Conservation (phyloP, 37 sponge, comb jelly and placozoan genomes). For the Dysidea cf. avara region DNA sequence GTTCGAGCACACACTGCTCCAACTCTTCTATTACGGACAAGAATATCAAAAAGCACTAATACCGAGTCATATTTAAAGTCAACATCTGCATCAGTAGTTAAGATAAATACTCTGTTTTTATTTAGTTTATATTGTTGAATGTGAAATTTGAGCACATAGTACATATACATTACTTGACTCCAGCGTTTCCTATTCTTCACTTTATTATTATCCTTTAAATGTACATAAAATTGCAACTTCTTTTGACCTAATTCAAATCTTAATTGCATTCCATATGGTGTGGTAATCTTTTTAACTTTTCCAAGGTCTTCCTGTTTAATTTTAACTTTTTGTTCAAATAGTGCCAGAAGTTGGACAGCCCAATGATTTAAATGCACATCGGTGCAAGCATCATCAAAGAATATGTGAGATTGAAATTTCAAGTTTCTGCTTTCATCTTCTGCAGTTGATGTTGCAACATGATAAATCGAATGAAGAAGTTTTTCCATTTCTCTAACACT, state of each 20-base stretch:
- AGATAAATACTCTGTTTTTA: slow-evolving; percentile 83
- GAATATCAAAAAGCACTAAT: slow-evolving; percentile 77
- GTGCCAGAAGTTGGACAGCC: slow-evolving; percentile 72
- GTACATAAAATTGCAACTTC: slow-evolving; percentile 92
- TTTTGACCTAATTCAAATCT: too few species aligned
- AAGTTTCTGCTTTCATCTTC: too few species aligned
- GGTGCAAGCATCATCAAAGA: too few species aligned
- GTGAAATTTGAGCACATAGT: slow-evolving; percentile 69
- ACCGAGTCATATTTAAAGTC: slow-evolving; percentile 79
- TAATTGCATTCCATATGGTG: slow-evolving; percentile 75
- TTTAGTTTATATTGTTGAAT: slow-evolving; percentile 29
- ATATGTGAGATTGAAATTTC: slow-evolving; percentile 80
- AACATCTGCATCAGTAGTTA: slow-evolving; percentile 93
- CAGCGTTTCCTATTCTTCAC: too few species aligned
- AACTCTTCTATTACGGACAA: slow-evolving; percentile 61
- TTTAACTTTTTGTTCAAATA: slow-evolving; percentile 58
- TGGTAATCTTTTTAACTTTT: slow-evolving; percentile 38
- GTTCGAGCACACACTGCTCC: slow-evolving; percentile 88
- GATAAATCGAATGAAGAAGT: slow-evolving; percentile 66
- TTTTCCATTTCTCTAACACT: too few species aligned
- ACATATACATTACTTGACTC: slow-evolving; percentile 98
- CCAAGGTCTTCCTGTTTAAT: slow-evolving; percentile 38
- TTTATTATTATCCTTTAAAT: too few species aligned
- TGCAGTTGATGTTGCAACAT: slow-evolving; percentile 56
- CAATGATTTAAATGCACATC: slow-evolving; percentile 58